A percentile compares a stretch with the other conserved stretches of the same genome.
Evolutionary conservation across 2,797 vertebrate species (phyloP).

Genomic region (Epinephelus coioides): DNA sequence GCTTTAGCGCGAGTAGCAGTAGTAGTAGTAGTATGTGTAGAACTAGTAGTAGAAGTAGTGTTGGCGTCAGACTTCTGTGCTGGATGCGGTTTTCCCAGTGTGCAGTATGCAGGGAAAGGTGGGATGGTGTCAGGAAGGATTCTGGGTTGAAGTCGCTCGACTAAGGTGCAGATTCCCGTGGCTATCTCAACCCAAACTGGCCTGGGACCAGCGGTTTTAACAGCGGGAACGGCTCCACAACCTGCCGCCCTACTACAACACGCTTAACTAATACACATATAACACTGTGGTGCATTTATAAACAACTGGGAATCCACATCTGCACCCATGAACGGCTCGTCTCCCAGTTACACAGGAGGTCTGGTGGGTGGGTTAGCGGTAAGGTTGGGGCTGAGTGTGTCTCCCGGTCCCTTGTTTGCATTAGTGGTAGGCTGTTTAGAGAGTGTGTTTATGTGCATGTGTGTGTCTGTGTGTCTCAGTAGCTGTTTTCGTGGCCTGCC

Average conservation of each 20-base stretch:
- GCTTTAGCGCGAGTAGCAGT: slow-evolving; percentile 80
- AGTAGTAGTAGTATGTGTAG: slow-evolving; percentile 73
- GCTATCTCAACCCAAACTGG: slow-evolving; percentile 5
- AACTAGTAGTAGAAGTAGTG: slow-evolving; percentile 77
- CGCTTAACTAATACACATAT: slow-evolving; percentile 42
- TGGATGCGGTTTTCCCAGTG: slow-evolving; percentile 57
- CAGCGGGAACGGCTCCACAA: slow-evolving; percentile 22
- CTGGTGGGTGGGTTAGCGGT: slow-evolving; percentile 19
- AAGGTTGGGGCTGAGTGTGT: slow-evolving; percentile 34
- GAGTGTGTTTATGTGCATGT: slow-evolving; percentile 27
- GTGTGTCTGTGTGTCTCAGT: slow-evolving; percentile 85
- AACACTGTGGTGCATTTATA: slow-evolving; percentile 41
- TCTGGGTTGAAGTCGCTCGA: slow-evolving; percentile 19
- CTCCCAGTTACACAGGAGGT: slow-evolving; percentile 38
- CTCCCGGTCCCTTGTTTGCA: slow-evolving; percentile 43
- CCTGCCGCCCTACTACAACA: slow-evolving; percentile 39
- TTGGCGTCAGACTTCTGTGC: slow-evolving; percentile 59
- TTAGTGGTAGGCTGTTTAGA: slow-evolving; percentile 51
- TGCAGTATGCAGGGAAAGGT: slow-evolving; percentile 29
- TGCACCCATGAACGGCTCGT: slow-evolving; percentile 21
- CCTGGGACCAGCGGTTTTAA: slow-evolving; percentile 21
- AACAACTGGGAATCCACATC: slow-evolving; percentile 41
- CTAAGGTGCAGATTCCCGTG: slow-evolving; percentile 26
- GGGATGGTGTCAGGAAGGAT: slow-evolving; percentile 28
- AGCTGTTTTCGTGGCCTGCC: slow-evolving; percentile 98